Evolutionary conservation across 1,140 invertebrate species (phyloP).

Genomic region (Drosophila nigromelanica): DNA sequence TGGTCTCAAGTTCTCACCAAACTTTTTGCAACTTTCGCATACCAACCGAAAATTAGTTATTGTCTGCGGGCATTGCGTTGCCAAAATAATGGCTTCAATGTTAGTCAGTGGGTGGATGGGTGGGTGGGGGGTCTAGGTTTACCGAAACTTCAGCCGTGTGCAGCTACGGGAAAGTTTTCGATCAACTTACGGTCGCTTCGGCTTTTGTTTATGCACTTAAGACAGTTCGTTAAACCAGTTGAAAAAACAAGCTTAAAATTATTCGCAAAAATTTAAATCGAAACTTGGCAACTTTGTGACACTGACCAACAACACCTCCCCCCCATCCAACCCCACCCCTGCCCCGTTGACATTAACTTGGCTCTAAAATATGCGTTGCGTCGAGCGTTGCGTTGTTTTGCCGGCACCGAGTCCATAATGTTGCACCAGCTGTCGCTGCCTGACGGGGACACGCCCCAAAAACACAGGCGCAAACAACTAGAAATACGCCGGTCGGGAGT

Average conservation of each 20-base stretch:
- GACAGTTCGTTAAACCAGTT: slow-evolving; percentile 25
- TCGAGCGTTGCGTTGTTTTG: slow-evolving; percentile 1
- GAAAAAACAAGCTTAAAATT: slow-evolving; percentile 7
- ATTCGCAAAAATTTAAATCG: slow-evolving; percentile 35
- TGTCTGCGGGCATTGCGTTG: slow-evolving; percentile 40
- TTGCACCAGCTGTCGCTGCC: slow-evolving; percentile 49
- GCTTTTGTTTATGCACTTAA: slow-evolving; percentile 37
- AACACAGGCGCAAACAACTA: neutral
- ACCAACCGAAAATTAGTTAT: slow-evolving; percentile 48
- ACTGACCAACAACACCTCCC: slow-evolving; percentile 13
- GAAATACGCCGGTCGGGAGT: neutral
- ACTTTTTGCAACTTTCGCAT: slow-evolving; percentile 12
- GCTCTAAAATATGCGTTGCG: slow-evolving; percentile 33
- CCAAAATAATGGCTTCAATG: slow-evolving; percentile 34
- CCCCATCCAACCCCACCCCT: neutral
- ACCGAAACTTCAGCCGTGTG: slow-evolving; percentile 2
- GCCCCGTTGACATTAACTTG: slow-evolving; percentile 17
- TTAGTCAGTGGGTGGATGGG: neutral
- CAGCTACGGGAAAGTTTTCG: slow-evolving; percentile 39
- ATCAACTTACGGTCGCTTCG: slow-evolving; percentile 32
- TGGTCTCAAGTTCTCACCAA: slow-evolving; percentile 17
- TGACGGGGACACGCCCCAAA: slow-evolving; percentile 21
- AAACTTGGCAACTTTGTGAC: slow-evolving; percentile 43
- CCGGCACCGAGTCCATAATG: slow-evolving; percentile 35
- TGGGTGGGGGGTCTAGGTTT: too few species aligned